phyloP scores from a whole-genome alignment of 2,113 vertebrate genomes.

The Lonchura striata region DNA sequence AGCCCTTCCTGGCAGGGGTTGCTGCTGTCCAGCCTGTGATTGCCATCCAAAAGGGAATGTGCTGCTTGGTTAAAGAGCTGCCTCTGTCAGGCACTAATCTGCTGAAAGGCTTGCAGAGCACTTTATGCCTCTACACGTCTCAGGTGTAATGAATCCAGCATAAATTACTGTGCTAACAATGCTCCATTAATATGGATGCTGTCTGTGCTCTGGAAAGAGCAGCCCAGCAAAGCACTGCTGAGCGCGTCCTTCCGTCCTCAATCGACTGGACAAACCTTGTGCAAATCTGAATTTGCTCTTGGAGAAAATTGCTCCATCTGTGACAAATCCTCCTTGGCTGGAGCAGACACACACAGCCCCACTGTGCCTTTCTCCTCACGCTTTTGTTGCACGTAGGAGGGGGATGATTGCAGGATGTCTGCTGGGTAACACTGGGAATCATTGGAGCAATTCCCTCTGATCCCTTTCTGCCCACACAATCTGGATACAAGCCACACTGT shows the following conservation, averaged over 20 bases:
- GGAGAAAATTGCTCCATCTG: background rate
- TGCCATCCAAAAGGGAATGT: background rate
- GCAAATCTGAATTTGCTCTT: background rate
- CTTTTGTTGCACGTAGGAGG: fast-evolving
- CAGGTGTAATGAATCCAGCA: slow-evolving; percentile 29
- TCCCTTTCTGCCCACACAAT: background rate
- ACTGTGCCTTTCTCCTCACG: background rate
- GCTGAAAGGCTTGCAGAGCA: background rate
- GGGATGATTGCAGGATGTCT: background rate
- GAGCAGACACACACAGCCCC: background rate
- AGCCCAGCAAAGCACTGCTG: background rate
- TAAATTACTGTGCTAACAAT: slow-evolving; percentile 12
- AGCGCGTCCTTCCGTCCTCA: background rate
- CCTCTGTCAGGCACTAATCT: background rate
- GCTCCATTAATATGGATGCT: slow-evolving; percentile 25
- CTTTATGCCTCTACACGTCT: background rate
- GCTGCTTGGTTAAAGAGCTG: background rate
- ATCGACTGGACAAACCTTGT: background rate
- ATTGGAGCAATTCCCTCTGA: background rate
- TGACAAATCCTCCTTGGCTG: background rate
- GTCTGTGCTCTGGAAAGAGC: background rate
- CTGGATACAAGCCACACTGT: background rate
- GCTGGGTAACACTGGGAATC: background rate
- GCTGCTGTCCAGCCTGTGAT: background rate
- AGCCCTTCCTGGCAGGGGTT: background rate